These are phyloP conservation scores for Epinephelus malabaricus DNA, from an alignment of 2,797 vertebrate genomes.

Conservation along the genomic window DNA sequence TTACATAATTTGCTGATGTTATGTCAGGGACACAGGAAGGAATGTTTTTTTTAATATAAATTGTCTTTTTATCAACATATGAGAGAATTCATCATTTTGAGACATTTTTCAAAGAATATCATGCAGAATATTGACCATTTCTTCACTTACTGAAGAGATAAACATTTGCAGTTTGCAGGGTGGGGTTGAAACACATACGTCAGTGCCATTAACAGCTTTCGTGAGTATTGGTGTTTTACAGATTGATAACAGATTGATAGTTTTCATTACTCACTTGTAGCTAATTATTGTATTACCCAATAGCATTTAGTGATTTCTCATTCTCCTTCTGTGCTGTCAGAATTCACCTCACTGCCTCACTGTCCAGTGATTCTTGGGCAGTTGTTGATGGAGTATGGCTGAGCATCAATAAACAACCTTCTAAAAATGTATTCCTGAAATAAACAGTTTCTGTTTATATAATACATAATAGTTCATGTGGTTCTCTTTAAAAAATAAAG, in stretches of 20 bases:
- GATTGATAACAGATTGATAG: background rate
- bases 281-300: background rate
- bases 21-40: conserved; percentile 8
- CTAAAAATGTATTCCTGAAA: conserved; percentile 30
- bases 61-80: background rate
- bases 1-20: conserved; percentile 40
- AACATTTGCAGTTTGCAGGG: background rate
- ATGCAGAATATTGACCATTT: background rate
- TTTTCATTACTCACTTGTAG: background rate
- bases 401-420: conserved; percentile 55
- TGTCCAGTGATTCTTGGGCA: background rate
- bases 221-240: background rate
- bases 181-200: background rate
- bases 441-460: conserved; percentile 47
- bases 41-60: background rate
- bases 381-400: conserved; percentile 32
- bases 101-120: background rate
- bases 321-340: background rate
- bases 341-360: background rate
- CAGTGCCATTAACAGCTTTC: background rate
- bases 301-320: background rate
- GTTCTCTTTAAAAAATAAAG: conserved; percentile 24
- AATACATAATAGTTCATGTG: conserved; percentile 19
- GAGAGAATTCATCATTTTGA: background rate
- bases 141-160: background rate